These are phyloP conservation scores for Lepidochrysops patricia DNA, from an alignment of 2,888 invertebrate genomes.

Conservation along the genomic window DNA sequence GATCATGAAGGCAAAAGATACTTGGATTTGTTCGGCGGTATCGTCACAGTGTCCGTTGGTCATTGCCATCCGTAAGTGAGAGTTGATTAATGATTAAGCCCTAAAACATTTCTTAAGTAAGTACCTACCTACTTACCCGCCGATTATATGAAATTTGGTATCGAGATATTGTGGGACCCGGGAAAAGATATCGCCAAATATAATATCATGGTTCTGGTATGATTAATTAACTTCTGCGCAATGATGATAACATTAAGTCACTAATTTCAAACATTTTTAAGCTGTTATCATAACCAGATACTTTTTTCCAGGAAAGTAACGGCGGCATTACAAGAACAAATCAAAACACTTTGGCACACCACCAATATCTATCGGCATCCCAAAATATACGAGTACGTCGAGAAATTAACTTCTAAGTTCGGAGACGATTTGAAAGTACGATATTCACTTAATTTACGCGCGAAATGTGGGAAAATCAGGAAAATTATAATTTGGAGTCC, in stretches of 20 bases:
- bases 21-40: constrained; percentile 96
- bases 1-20: constrained; percentile 90
- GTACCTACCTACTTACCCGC: not conserved
- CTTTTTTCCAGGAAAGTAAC: constrained; percentile 84
- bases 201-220: too few relatives aligned
- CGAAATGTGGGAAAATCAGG: too few relatives aligned
- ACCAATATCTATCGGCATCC: constrained; percentile 94
- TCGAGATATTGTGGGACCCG: too few relatives aligned
- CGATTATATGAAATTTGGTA: too few relatives aligned
- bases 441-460: not conserved
- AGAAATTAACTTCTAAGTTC: constrained; percentile 84
- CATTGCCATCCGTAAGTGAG: constrained; percentile 98
- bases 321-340: constrained; percentile 84
- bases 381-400: constrained; percentile 92
- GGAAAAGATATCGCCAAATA: too few relatives aligned
- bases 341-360: constrained; percentile 90
- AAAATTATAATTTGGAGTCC: too few relatives aligned
- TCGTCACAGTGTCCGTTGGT: constrained; percentile 97
- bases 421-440: constrained; percentile 88
- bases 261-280: not conserved
- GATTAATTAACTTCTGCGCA: too few relatives aligned
- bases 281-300: constrained; percentile 51
- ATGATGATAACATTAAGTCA: not conserved
- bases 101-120: too few relatives aligned
- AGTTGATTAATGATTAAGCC: too few relatives aligned